Conservation (phyloP, 2,888 invertebrate genomes). For the Encarsia formosa region DNA sequence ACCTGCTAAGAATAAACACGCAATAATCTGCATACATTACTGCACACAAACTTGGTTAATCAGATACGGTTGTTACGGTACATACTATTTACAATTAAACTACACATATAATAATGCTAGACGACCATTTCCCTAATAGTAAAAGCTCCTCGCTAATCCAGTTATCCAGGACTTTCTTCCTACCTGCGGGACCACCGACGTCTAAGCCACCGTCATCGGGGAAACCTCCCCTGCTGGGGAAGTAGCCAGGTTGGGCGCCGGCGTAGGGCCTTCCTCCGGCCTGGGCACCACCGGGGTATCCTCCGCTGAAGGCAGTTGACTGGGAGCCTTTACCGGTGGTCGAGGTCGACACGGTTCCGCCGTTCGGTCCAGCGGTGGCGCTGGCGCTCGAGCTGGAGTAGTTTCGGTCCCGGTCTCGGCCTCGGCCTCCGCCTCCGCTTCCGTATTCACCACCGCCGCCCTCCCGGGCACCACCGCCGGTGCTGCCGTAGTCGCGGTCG, state of each 20-base stretch:
- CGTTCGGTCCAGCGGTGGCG: background rate
- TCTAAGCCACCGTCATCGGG: constrained; percentile 14
- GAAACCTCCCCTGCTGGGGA: constrained; percentile 13
- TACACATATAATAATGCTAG: too few relatives aligned
- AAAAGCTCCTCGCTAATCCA: too few relatives aligned
- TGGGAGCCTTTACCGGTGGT: too few relatives aligned
- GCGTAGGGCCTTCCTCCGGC: background rate
- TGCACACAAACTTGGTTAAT: too few relatives aligned
- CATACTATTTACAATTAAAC: too few relatives aligned
- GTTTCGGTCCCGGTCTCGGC: background rate
- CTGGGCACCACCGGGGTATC: background rate
- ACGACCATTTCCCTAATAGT: too few relatives aligned
- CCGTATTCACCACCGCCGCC: constrained; percentile 19
- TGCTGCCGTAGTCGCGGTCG: constrained; percentile 28
- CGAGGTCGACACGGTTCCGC: too few relatives aligned
- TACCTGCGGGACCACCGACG: constrained; percentile 23
- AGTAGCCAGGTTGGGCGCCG: background rate
- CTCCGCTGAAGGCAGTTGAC: background rate
- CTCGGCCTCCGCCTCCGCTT: constrained; percentile 4
- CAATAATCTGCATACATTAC: too few relatives aligned
- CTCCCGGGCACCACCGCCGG: constrained; percentile 28
- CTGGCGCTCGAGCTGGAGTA: background rate
- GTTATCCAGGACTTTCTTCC: background rate
- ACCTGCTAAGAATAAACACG: too few relatives aligned
- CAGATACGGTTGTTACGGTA: too few relatives aligned